Percentiles rank a stretch among this genome's conserved stretches.
These are phyloP conservation scores for Pholis gunnellus DNA, from an alignment of 2,113 vertebrate genomes.

Conservation along the genomic window DNA sequence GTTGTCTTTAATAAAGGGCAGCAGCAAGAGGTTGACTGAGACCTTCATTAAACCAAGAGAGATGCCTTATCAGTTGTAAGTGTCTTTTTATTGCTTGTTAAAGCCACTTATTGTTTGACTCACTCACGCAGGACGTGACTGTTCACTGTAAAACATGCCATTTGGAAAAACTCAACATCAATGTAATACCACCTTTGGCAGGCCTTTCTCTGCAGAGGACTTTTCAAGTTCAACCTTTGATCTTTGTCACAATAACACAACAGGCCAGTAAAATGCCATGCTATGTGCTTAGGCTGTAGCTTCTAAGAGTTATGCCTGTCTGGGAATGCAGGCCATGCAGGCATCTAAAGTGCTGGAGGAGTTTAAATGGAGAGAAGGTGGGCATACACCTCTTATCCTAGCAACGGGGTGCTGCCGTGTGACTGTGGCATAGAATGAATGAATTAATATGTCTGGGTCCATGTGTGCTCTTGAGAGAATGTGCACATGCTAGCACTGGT, in stretches of 20 bases:
- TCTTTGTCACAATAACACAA: slow-evolving; percentile 79
- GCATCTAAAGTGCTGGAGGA: slow-evolving; percentile 19
- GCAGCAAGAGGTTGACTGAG: slow-evolving; percentile 42
- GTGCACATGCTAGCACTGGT: slow-evolving; percentile 33
- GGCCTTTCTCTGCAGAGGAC: slow-evolving; percentile 58
- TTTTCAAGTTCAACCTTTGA: slow-evolving; percentile 81
- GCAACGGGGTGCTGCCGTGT: slow-evolving; percentile 61
- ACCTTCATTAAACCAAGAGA: slow-evolving; percentile 72
- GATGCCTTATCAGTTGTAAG: slow-evolving; percentile 74
- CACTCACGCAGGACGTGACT: slow-evolving; percentile 65
- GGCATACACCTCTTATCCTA: slow-evolving; percentile 54
- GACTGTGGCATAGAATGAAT: slow-evolving; percentile 40
- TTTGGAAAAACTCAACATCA: slow-evolving; percentile 60
- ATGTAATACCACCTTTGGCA: slow-evolving; percentile 59
- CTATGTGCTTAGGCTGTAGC: slow-evolving; percentile 56
- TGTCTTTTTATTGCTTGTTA: slow-evolving; percentile 80
- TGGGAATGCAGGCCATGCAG: slow-evolving; percentile 64
- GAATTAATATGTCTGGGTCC: slow-evolving; percentile 44
- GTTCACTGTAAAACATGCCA: slow-evolving; percentile 62
- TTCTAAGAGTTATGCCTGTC: slow-evolving; percentile 66
- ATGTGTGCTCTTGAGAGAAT: slow-evolving; percentile 37
- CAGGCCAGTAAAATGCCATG: slow-evolving; percentile 72
- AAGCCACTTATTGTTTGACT: slow-evolving; percentile 70
- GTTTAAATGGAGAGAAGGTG: slow-evolving; percentile 60
- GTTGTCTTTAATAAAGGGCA: slow-evolving; percentile 47